These are phyloP conservation scores for Mya arenaria DNA, from an alignment of 1,140 invertebrate species.

Conservation along the genomic window DNA sequence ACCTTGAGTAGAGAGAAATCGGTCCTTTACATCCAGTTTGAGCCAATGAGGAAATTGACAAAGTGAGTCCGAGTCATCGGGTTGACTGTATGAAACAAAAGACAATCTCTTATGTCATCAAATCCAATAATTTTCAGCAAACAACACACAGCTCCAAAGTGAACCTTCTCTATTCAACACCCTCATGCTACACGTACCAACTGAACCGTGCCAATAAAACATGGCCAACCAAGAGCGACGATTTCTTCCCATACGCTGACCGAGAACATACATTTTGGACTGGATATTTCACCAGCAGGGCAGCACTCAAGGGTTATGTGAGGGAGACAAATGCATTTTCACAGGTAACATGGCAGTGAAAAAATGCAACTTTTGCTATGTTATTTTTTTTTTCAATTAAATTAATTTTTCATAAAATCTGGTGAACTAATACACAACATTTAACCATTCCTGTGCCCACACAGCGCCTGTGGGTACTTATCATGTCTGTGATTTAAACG, in stretches of 20 bases:
- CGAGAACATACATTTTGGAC: constrained; percentile 94
- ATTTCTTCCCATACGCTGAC: constrained; percentile 96
- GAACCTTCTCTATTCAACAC: constrained; percentile 95
- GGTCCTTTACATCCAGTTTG: no score
- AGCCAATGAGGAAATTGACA: no score
- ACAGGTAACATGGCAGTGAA: constrained; percentile 71
- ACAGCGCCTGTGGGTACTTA: no score
- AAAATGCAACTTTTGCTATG: not conserved
- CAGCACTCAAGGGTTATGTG: constrained; percentile 90
- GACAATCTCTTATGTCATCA: no score
- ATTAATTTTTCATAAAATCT: not conserved
- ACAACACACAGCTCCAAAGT: constrained; percentile 84
- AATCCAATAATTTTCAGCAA: no score
- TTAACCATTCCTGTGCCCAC: no score
- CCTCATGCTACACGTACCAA: constrained; percentile 94
- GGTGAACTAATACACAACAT: no score
- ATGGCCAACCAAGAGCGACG: constrained; percentile 88
- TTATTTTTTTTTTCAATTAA: not conserved
- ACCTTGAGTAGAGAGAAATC: no score
- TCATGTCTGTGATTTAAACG: no score
- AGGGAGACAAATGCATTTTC: constrained; percentile 90
- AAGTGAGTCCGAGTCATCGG: no score
- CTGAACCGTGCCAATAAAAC: constrained; percentile 86
- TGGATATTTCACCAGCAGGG: constrained; percentile 96
- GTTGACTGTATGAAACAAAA: no score